Evolutionary conservation across 2,888 invertebrate genomes (phyloP), one percentile per base, ranked within the genome.

Genomic region (Latrodectus hesperus): DNA sequence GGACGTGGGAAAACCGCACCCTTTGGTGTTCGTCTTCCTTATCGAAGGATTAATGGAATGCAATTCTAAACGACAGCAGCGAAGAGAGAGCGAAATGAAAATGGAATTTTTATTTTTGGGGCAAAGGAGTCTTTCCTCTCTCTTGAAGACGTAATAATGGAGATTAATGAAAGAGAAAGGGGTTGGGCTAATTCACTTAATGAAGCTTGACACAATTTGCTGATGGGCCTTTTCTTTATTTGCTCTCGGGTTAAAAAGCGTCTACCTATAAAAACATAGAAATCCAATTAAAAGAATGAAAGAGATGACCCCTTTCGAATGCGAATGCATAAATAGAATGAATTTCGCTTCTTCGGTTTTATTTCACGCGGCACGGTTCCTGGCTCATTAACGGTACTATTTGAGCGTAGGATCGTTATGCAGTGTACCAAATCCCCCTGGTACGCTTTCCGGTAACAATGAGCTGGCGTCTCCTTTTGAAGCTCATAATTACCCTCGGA

Each of bases 221-320:
- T 76, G 76, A 83, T 83, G 83, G 71, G 51, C 71, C 76, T 76
- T 78, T 84, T 84, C 84, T 84, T 84, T 84, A 84, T 84, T 84
- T 77, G 76, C 75, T 55, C n/a, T 17, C 9, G 52, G 52, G 68
- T 22, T n/a, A 64, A 53, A 49, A 38, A 55, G 52, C 67, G 49
- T 14, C 38, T 49, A 17, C 26, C 60, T 71, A 76, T 83, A 84
- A 72, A 86, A 81, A 81, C 81, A 81, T 71, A 77, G 81, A 77
- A 86, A 87, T 73, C 81, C 81, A 87, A 87, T 87, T 87, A 87
- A 87, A 87, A 72, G 86, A 87, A 77, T 81, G 77, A 77, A 73
- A 73, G 67, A 60, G 51, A 26, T 51, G 64, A 64, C 71, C 76
- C 51, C 68, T 84, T 87, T 81, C 77, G 81, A 82, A 81, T 81